Evolutionary conservation across 1,140 invertebrate species (phyloP).

Genomic region (Drosophila suzukii): DNA sequence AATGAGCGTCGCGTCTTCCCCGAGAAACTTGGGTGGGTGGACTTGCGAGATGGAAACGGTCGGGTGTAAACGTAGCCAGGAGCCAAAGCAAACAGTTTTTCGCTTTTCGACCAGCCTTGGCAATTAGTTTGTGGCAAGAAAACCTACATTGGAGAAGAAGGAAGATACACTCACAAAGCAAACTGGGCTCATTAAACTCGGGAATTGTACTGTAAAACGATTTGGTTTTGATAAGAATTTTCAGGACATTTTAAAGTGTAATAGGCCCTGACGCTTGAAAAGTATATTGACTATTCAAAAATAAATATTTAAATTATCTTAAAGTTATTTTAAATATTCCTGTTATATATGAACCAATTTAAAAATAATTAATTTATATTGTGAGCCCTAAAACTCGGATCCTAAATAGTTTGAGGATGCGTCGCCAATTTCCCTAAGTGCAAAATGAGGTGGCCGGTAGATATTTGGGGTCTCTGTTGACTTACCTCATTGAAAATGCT

Average conservation of each 20-base stretch:
- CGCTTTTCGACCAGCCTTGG: constrained; percentile 25
- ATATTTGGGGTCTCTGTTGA: constrained; percentile 22
- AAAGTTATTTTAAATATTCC: too few species aligned
- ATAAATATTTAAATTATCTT: too few species aligned
- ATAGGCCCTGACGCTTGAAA: too few species aligned
- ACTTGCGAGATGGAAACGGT: too few species aligned
- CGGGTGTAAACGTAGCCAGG: constrained; percentile 26
- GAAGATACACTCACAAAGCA: not conserved
- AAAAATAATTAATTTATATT: too few species aligned
- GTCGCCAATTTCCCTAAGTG: not conserved
- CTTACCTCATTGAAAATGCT: constrained; percentile 91
- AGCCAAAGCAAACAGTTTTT: constrained; percentile 44
- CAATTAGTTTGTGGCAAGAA: constrained; percentile 47
- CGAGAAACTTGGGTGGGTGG: not conserved
- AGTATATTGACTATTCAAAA: too few species aligned
- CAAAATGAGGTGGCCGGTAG: not conserved
- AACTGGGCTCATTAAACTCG: too few species aligned
- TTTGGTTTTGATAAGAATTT: too few species aligned
- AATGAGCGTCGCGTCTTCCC: constrained; percentile 55
- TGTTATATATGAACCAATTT: too few species aligned
- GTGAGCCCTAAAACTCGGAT: too few species aligned
- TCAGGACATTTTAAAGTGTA: too few species aligned
- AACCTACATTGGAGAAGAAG: not conserved
- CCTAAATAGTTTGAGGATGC: not conserved
- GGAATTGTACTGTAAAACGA: too few species aligned